Percentiles rank a stretch among this genome's conserved stretches.
Conservation (phyloP, 2,888 invertebrate genomes). For the Byasa hedistus region DNA sequence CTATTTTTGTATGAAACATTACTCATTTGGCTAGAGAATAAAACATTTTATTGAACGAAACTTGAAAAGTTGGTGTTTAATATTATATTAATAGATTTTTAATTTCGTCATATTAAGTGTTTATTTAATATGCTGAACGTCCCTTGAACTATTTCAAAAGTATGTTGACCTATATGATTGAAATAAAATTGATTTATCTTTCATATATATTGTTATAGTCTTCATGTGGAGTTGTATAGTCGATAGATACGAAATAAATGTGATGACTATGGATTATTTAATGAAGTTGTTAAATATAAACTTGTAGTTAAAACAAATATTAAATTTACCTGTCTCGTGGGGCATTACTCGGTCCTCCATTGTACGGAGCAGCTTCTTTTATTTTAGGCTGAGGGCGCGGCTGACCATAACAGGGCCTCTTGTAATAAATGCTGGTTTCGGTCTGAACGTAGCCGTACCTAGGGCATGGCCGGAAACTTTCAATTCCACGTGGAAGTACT, state of each 20-base stretch:
- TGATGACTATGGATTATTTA: background rate
- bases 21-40: slow-evolving; percentile 6
- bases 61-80: slow-evolving; percentile 4
- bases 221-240: too few species aligned
- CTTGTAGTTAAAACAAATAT: background rate
- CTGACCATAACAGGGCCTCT: slow-evolving; percentile 67
- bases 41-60: slow-evolving; percentile 3
- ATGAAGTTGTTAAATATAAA: background rate
- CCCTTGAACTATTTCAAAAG: background rate
- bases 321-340: slow-evolving; percentile 52
- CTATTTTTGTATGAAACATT: background rate
- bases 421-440: slow-evolving; percentile 65
- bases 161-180: slow-evolving; percentile 8
- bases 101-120: slow-evolving; percentile 12
- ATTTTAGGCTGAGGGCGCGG: slow-evolving; percentile 67
- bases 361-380: slow-evolving; percentile 50
- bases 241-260: too few species aligned
- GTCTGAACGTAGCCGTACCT: slow-evolving; percentile 62
- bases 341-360: slow-evolving; percentile 57
- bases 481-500: slow-evolving; percentile 62
- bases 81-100: slow-evolving; percentile 19
- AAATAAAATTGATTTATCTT: background rate
- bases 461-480: slow-evolving; percentile 50
- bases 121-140: background rate
- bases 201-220: too few species aligned